Evolutionary conservation across 2,113 vertebrate genomes (phyloP), one percentile per base, ranked within the genome.

Genomic region (Pteronura brasiliensis): DNA sequence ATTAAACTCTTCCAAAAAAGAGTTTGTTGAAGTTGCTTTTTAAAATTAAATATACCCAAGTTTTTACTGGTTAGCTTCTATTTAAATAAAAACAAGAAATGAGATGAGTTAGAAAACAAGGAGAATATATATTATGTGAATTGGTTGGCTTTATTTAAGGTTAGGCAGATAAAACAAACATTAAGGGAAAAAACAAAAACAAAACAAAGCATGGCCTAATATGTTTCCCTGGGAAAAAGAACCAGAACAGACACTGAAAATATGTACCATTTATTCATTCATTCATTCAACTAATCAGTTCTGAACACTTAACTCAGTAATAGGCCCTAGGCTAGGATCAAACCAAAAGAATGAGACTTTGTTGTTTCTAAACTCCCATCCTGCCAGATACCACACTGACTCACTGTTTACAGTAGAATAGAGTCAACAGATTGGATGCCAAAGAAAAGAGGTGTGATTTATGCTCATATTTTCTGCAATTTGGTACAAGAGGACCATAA

Each of bases 401-500:
- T 95, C 88, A 49, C 44, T 72, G 23, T 42, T 83, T 93, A 83
- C 52, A 95, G 61, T n/a, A 83, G 57, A 34, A 76, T 55, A 74
- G 34, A 93, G 6, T 57, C 31, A 79, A n/a, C 52, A 94, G 15
- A 23, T 27, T 88, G 76, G 42, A 92, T 18, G 55, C 31, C 90
- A 86, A 88, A 59, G 27, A 67, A 6, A 39, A 94, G 36, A 84
- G 31, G 4, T 72, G 15, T 84, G 81, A 77, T 81, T 95, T 39
- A 34, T 20, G 11, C 0, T 0, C 10, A 20, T 74, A 93, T 79
- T 96, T 88, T 90, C 93, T 92, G 59, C 80, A 98, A 88, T 92
- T 77, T 94, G 52, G 36, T 95, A 93, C 12, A 96, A 89, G 92
- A 87, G 88, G 69, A 8, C 84, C 39, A n/a, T 20, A 65, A 39